Evolutionary conservation across 2,888 invertebrate genomes (phyloP).

Genomic region (Meloe dianella): DNA sequence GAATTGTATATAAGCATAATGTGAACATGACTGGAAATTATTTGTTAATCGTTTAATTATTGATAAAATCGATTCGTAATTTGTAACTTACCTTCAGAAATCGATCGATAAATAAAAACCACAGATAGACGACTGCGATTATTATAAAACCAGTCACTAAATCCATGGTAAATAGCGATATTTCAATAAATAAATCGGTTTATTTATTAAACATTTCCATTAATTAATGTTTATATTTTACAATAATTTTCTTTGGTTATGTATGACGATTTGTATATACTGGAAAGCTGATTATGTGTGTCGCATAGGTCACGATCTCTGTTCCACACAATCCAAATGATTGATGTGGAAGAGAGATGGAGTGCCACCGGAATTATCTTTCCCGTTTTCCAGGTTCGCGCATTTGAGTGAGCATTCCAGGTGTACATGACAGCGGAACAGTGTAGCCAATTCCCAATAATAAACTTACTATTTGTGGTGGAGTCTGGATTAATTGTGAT

Average conservation of each 20-base stretch:
- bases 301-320: no score
- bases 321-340: no score
- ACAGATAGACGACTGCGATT: constrained; percentile 68
- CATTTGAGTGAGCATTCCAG: no score
- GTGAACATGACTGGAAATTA: constrained; percentile 77
- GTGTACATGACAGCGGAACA: no score
- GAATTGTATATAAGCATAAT: constrained; percentile 80
- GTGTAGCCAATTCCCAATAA: no score
- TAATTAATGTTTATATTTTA: not conserved
- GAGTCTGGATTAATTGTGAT: not conserved
- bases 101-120: constrained; percentile 79
- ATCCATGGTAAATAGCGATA: constrained; percentile 64
- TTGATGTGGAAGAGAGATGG: no score
- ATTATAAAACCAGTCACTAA: constrained; percentile 67
- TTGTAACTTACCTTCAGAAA: constrained; percentile 81
- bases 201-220: not conserved
- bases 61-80: no score
- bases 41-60: not conserved
- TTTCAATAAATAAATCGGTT: not conserved
- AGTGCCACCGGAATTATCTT: no score
- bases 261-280: no score
- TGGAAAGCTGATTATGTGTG: no score
- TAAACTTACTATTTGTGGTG: not conserved
- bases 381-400: no score
- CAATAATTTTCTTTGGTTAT: not conserved